phyloP scores from a whole-genome alignment of 2,797 vertebrate species.

The Petrocephalus sullivani region DNA sequence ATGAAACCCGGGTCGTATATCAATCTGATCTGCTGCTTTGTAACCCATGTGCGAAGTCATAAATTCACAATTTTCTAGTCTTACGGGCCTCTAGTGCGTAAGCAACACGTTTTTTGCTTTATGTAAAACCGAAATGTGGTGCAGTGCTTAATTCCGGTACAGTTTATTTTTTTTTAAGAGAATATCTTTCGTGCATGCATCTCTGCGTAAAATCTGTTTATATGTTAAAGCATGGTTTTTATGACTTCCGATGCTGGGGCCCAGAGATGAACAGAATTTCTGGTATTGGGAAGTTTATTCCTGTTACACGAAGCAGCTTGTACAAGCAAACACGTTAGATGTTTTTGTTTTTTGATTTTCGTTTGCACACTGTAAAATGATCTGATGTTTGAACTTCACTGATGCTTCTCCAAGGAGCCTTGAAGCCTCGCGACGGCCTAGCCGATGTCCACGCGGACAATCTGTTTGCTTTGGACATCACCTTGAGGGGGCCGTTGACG shows the following conservation, averaged over 20 bases:
- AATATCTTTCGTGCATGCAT: neutral
- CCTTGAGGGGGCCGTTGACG: neutral
- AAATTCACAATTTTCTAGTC: neutral
- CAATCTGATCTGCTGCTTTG: neutral
- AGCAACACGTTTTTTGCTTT: neutral
- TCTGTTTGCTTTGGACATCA: neutral
- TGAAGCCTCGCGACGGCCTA: too few relatives aligned
- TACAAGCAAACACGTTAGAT: constrained; percentile 34
- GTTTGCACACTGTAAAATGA: neutral
- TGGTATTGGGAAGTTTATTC: constrained; percentile 21
- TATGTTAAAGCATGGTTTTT: neutral
- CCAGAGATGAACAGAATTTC: neutral
- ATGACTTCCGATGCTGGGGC: neutral
- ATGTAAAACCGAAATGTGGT: neutral
- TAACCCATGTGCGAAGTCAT: neutral
- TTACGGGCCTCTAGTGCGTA: neutral
- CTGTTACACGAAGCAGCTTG: constrained; percentile 14
- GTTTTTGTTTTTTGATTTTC: neutral
- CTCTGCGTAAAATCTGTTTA: neutral
- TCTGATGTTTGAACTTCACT: neutral
- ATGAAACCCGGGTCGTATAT: neutral
- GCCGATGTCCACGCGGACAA: neutral
- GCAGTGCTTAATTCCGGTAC: neutral
- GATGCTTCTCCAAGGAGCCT: neutral
- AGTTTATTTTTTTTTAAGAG: too few relatives aligned